Evolutionary conservation across 2,797 vertebrate species (phyloP), one percentile per base, ranked within the genome.

Genomic region (Sebastes paucispinis): DNA sequence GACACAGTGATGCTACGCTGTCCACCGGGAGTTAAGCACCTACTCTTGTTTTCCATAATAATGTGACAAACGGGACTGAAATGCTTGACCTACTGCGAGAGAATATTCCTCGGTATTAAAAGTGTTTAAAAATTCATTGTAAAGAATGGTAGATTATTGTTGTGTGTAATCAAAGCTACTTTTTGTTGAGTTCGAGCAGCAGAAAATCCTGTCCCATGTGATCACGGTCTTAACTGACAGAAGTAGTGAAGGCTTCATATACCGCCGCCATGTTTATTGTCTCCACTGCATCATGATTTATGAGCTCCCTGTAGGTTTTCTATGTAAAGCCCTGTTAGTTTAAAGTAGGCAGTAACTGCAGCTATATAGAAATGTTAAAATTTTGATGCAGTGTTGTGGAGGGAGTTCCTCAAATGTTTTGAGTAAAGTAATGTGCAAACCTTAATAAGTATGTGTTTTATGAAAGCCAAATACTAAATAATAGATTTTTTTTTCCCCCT

Each of bases 1-100:
- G 59, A 84, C 70, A 59, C 36, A 70, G 73, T 31, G 74, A 81
- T 67, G 59, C 82, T 29, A 74, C 65, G 16, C 32, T 58, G 77
- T 67, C 20, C 69, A 64, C 36, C 76, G 34, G 66, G 50, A 83
- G 54, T 65, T 57, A 70, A 85, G 73, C 70, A 67, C 52, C 14
- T 72, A 20, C 22, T 66, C 47, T 83, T 55, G 68, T 80, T 68
- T 79, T 55, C 50, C 20, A 79, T 24, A 69, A 52, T 34, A 78
- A 29, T 63, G 55, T 36, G 16, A 79, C 75, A 77, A 83, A 73
- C 54, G 27, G 18, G 12, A 22, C 39, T 65, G 6, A 69, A 52
- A 60, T 52, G n/a, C 14, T 27, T 52, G 50, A 73, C 50, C 25
- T 29, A 10, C 32, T 24, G 68, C 72, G 8, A 43, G 39, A 32